Evolutionary conservation across 2,797 vertebrate species (phyloP).

Genomic region (Peromyscus attwateri): DNA sequence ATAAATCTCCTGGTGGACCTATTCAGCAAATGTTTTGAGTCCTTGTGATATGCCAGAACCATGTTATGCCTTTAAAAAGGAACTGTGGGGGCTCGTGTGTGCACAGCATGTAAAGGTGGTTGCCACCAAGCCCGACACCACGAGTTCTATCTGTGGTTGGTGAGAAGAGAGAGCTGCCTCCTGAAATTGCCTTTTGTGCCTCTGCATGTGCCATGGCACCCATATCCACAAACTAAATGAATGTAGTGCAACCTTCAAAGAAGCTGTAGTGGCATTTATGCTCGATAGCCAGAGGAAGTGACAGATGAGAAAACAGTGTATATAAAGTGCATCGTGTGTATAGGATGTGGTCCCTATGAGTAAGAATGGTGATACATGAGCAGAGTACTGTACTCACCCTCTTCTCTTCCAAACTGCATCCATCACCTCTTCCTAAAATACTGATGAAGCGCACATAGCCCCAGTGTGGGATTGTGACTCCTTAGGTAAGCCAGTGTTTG

Average conservation of each 20-base stretch:
- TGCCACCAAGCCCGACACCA: neutral
- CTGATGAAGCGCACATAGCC: neutral
- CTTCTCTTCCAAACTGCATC: neutral
- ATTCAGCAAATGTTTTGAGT: conserved; percentile 25
- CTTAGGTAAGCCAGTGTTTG: neutral
- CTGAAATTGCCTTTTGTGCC: neutral
- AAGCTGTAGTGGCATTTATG: conserved; percentile 4
- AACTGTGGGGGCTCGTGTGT: neutral
- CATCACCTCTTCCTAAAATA: neutral
- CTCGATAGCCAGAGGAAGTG: neutral
- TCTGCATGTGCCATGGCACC: neutral
- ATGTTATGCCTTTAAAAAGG: neutral
- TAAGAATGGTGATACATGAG: conserved; percentile 28
- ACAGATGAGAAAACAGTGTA: neutral
- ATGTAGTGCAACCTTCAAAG: neutral
- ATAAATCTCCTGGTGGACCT: neutral
- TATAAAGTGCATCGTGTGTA: neutral
- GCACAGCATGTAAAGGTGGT: neutral
- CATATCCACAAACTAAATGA: neutral
- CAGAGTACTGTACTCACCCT: neutral
- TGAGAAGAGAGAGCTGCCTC: neutral
- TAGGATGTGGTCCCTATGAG: neutral
- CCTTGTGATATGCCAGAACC: neutral
- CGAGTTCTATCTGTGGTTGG: too few relatives aligned
- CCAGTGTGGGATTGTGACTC: neutral